These are phyloP conservation scores for Procambarus virginalis DNA, from an alignment of 1,140 invertebrate genomes.

Conservation along the genomic window DNA sequence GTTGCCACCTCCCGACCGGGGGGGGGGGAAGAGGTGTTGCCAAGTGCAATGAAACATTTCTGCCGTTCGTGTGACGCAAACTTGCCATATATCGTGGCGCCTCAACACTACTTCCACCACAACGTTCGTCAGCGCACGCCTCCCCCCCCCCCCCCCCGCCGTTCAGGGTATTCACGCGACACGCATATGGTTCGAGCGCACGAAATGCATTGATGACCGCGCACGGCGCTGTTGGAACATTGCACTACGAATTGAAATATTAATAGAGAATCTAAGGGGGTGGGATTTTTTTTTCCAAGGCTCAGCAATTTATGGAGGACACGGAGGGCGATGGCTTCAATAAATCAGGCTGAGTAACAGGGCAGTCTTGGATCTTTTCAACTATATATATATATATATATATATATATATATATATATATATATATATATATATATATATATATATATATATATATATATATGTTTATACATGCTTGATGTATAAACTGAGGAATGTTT, in stretches of 20 bases:
- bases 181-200: too few relatives aligned
- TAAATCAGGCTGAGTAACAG: not conserved
- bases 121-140: too few relatives aligned
- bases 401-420: constrained; percentile 30
- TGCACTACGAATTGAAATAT: not conserved
- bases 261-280: not conserved
- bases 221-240: not conserved
- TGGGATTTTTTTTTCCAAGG: not conserved
- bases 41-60: too few relatives aligned
- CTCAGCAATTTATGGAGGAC: not conserved
- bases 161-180: too few relatives aligned
- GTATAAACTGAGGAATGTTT: not conserved
- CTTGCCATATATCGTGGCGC: too few relatives aligned
- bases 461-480: not conserved
- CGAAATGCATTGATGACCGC: too few relatives aligned
- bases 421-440: constrained; percentile 26
- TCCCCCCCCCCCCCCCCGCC: too few relatives aligned
- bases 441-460: constrained; percentile 4
- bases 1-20: constrained; percentile 36
- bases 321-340: not conserved
- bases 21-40: too few relatives aligned
- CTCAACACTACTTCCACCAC: too few relatives aligned
- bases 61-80: too few relatives aligned
- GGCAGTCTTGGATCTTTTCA: not conserved
- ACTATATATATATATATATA: not conserved